phyloP scores from a whole-genome alignment of 2,113 vertebrate genomes.

The Esox niger region DNA sequence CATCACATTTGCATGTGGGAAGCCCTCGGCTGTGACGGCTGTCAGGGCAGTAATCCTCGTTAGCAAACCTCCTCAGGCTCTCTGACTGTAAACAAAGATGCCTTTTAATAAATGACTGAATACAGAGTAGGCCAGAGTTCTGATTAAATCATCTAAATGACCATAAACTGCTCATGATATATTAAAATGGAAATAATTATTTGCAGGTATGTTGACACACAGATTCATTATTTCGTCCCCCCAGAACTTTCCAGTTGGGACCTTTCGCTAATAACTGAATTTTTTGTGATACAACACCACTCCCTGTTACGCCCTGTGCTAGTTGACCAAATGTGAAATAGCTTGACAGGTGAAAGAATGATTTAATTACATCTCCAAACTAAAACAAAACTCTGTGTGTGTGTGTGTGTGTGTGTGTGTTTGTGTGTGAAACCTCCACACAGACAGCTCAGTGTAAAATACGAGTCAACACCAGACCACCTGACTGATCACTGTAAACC shows the following conservation, averaged over 20 bases:
- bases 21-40: constrained; percentile 5
- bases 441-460: constrained; percentile 20
- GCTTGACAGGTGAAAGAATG: neutral
- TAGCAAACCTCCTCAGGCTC: constrained; percentile 40
- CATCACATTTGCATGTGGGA: neutral
- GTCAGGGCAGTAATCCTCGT: constrained; percentile 40
- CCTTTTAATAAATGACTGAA: too few relatives aligned
- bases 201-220: too few relatives aligned
- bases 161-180: too few relatives aligned
- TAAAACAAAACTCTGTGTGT: neutral
- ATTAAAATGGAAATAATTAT: too few relatives aligned
- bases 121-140: too few relatives aligned
- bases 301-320: too few relatives aligned
- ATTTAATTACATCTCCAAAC: neutral
- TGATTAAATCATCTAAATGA: too few relatives aligned
- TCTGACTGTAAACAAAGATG: neutral
- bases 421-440: constrained; percentile 38
- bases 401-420: neutral
- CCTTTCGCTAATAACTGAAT: too few relatives aligned
- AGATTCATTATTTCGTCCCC: too few relatives aligned
- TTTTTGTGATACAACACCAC: too few relatives aligned
- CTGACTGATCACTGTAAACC: constrained; percentile 48
- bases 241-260: too few relatives aligned
- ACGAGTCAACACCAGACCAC: constrained; percentile 37
- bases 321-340: neutral